Evolutionary conservation across 2,113 vertebrate genomes (phyloP), one percentile per base, ranked within the genome.

Genomic region (Eira barbara): DNA sequence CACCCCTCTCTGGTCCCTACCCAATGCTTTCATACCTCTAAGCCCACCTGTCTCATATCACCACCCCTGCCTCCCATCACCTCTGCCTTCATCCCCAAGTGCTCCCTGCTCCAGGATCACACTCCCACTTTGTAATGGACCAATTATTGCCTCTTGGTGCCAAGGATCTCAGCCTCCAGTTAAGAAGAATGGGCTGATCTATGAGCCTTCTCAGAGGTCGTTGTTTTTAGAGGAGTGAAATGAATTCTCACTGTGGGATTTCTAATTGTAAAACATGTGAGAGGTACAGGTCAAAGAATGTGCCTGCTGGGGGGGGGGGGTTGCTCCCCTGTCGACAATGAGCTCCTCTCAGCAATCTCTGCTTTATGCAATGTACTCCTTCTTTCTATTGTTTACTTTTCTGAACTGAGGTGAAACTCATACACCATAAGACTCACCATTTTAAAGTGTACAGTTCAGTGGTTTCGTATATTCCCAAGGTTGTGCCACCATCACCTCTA

Each of bases 201-300:
- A 80, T 25, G 29, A 61, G 27, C 63, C 55, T 97, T 83, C 47
- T 92, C 45, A 85, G 80, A 71, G 85, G 3, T n/a, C 34, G 4
- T 57, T 59, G 29, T 80, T 92, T 94, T 93, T 74, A 63, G 79
- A 74, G 96, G 59, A 95, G 29, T 81, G 82, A 88, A 76, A 52
- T 31, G 74, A 90, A 89, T 55, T 83, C 49, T 67, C 73, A 94
- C 2, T 59, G 74, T 87, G 31, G 93, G 65, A 90, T 80, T 89
- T 81, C 76, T 81, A 80, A 47, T 0, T 74, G 25, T 69, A 87
- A 94, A 83, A 84, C 25, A 71, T 14, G 29, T 57, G 9, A 89
- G 61, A 96, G 25, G n/a, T 82, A 71, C 13, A 59, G 13, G 86
- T 42, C 69, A 93, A 95, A 91, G 25, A 92, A 34, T 4, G 10